Conservation (phyloP, 2,888 invertebrate species). For the Oscheius sp. region DNA sequence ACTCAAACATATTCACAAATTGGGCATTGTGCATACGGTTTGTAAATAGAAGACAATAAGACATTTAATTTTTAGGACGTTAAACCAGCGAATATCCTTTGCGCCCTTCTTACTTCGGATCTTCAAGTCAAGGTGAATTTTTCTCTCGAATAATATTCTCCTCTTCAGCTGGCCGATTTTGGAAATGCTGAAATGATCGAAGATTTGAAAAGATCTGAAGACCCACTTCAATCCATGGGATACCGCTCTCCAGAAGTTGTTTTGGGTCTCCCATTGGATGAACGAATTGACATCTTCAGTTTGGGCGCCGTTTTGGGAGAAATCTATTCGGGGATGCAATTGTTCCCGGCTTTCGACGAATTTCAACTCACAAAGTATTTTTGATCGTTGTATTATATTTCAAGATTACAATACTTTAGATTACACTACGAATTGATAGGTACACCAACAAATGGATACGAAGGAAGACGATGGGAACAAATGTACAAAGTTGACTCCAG, state of each 20-base stretch:
- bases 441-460: background rate
- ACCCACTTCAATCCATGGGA: background rate
- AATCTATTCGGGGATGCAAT: background rate
- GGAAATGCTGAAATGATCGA: slow-evolving; percentile 2
- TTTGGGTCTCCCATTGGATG: background rate
- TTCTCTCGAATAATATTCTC: too few species aligned
- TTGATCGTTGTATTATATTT: too few species aligned
- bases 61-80: background rate
- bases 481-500: background rate
- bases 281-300: slow-evolving; percentile 12
- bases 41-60: too few species aligned
- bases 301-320: slow-evolving; percentile 1
- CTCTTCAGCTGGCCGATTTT: slow-evolving; percentile 2
- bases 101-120: background rate
- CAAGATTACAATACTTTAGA: background rate
- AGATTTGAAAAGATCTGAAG: background rate
- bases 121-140: background rate
- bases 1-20: background rate
- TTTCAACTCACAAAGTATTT: background rate
- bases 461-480: background rate
- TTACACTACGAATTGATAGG: slow-evolving; percentile 6
- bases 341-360: slow-evolving; percentile 5
- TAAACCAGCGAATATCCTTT: slow-evolving; percentile 11
- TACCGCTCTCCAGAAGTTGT: slow-evolving; percentile 16
- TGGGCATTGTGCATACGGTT: slow-evolving; percentile 9